Base-by-base conservation (phyloP, 2,797 vertebrate species). In the Takifugu ocellatus region DNA sequence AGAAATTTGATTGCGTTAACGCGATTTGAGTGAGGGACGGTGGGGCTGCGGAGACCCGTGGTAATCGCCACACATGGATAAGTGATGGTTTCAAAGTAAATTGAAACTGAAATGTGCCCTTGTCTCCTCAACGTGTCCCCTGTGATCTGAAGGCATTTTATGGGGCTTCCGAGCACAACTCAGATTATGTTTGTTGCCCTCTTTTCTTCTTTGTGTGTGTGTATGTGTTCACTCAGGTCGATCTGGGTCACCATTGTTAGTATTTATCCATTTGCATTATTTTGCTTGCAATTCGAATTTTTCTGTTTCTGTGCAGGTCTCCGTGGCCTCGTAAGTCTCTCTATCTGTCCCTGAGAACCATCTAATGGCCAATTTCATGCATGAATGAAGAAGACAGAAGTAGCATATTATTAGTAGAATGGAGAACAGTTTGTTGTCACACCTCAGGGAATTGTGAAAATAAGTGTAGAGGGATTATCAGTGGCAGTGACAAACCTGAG, bases 281-380 rank as follows among this genome's bases (percentile, higher is more conserved):
- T 21, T 21, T 21, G 21, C 21, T 21, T 21, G 21, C 21, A 21
- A 21, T 21, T 49, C 51, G 48, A 47, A 64, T 77, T 75, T 76
- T 61, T 68, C 16, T 39, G 36, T 39, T 39, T 46, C 49, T 31
- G 54, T 57, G 66, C 74, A 77, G 56, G 46, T 12, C 54, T 46
- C 59, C 70, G 72, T 77, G 63, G 74, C 72, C 63, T 74, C 74
- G 83, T 77, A 74, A 63, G 61, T 70, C 61, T 69, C 56, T 59
- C 42, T 70, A 66, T 84, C 70, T 72, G 56, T 83, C 74, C 68
- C 17, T 33, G 68, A 83, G 70, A 84, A 83, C 61, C 75, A 83
- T 85, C 80, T 87, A 84, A 87, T 86, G 87, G 83, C 80, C 85
- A 91, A 89, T 90, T 90, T 90, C 88, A 91, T 88, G 87, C 86